Conservation (phyloP, 2,113 vertebrate species). For the Oxyruncus cristatus region DNA sequence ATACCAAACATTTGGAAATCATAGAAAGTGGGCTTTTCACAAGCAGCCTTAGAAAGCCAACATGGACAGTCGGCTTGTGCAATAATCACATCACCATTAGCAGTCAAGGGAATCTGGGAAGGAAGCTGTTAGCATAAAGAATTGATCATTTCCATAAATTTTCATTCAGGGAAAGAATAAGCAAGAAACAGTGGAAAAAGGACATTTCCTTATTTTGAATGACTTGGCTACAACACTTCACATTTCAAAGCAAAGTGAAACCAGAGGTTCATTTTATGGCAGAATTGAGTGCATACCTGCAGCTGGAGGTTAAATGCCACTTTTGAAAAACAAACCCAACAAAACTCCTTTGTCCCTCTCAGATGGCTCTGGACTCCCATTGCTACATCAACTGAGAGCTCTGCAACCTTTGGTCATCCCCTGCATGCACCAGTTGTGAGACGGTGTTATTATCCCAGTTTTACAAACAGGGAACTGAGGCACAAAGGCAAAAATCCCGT, state of each 20-base stretch:
- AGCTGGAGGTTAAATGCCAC: background rate
- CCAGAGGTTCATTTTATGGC: background rate
- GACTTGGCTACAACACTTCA: fast-evolving
- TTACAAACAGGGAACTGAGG: background rate
- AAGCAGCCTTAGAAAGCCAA: background rate
- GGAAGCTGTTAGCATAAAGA: background rate
- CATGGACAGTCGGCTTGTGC: background rate
- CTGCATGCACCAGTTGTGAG: background rate
- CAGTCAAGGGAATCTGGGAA: background rate
- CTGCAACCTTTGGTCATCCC: background rate
- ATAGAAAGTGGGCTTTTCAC: background rate
- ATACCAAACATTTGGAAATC: background rate
- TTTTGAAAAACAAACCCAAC: background rate
- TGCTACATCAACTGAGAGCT: fast-evolving
- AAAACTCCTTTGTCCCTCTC: background rate
- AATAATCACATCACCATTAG: background rate
- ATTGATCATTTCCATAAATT: background rate
- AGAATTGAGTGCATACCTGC: background rate
- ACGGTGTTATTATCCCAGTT: background rate
- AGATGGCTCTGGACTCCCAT: background rate
- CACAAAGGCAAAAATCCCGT: background rate
- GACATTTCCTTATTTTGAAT: background rate
- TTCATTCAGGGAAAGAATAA: background rate
- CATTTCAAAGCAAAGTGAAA: background rate
- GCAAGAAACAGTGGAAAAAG: background rate